phyloP scores from a whole-genome alignment of 2,113 vertebrate genomes.

The Salvelinus alpinus region DNA sequence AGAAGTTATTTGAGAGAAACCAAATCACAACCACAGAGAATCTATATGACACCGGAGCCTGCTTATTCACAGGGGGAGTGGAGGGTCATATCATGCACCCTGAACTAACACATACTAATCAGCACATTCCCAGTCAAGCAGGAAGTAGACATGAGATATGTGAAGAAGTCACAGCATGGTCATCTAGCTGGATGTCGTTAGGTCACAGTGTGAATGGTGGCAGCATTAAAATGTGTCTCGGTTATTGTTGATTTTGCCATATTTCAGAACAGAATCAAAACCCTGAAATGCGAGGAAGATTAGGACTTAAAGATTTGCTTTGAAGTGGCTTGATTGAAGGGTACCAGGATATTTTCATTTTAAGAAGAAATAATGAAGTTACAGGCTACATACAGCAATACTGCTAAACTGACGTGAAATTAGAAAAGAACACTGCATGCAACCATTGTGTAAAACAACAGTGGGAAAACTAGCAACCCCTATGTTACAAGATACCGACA shows the following conservation, averaged over 20 bases:
- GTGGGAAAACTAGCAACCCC: no score
- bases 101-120: constrained; percentile 58
- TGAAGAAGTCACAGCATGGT: constrained; percentile 54
- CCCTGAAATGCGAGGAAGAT: background rate
- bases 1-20: background rate
- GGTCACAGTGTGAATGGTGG: constrained; percentile 24
- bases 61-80: constrained; percentile 50
- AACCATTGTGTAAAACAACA: no score
- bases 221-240: background rate
- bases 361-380: no score
- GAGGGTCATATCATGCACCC: constrained; percentile 39
- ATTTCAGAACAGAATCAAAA: background rate
- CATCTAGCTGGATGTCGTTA: constrained; percentile 18
- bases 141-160: constrained; percentile 28
- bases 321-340: no score
- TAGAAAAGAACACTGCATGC: no score
- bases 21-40: background rate
- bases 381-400: no score
- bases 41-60: constrained; percentile 23
- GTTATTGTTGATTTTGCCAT: constrained; percentile 28
- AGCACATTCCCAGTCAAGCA: constrained; percentile 50
- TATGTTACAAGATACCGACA: no score
- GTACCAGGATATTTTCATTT: no score
- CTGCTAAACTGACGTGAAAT: no score
- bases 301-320: no score